Evolutionary conservation across 2,113 vertebrate species (phyloP).

Genomic region (Anhinga rufa): DNA sequence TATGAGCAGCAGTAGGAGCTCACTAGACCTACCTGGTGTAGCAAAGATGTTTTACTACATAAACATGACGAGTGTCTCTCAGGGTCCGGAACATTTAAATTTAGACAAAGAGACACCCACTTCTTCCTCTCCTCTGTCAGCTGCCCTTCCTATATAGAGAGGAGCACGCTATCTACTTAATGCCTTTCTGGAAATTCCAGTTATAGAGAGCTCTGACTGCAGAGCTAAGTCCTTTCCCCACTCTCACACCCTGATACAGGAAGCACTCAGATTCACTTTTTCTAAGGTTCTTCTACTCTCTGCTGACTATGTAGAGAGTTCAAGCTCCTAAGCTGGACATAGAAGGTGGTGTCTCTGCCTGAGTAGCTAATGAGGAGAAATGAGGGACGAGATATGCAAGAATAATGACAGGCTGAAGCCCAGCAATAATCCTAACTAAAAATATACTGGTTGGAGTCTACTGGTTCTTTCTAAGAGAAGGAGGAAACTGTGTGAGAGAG

Average conservation of each 20-base stretch:
- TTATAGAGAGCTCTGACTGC: background rate
- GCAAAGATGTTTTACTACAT: background rate
- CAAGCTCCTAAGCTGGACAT: background rate
- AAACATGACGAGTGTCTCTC: background rate
- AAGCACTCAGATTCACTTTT: background rate
- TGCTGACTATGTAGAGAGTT: background rate
- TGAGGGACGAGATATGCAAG: background rate
- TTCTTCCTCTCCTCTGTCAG: background rate
- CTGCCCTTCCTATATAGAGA: background rate
- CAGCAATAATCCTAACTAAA: background rate
- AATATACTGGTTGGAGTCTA: background rate
- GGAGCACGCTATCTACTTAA: background rate
- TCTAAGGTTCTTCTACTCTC: background rate
- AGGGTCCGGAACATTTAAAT: background rate
- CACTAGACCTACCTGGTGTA: background rate
- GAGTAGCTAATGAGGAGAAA: background rate
- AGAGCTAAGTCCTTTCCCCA: background rate
- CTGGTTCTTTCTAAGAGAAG: background rate
- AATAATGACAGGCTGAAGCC: background rate
- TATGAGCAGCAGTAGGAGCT: background rate
- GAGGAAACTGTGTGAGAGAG: background rate
- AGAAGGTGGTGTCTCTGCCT: background rate
- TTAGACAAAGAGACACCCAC: background rate
- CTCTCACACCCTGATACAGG: background rate
- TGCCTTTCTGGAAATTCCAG: background rate